A percentile compares a stretch with the other conserved stretches of the same genome.
These are phyloP conservation scores for Bombyx mori DNA, from an alignment of 1,140 invertebrate species.

Conservation along the genomic window DNA sequence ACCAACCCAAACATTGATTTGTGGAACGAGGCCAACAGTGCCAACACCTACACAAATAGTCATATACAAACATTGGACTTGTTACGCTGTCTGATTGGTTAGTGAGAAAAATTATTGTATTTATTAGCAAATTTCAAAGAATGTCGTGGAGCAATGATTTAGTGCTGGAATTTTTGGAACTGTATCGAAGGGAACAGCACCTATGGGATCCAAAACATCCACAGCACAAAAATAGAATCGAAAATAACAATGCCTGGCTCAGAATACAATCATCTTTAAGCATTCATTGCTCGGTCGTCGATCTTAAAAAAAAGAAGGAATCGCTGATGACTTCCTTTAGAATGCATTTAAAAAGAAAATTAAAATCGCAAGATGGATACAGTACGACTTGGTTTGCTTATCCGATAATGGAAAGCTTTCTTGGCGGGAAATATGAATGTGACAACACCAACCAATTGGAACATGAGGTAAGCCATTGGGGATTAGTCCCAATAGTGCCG, in stretches of 20 bases:
- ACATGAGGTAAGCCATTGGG: slow-evolving; percentile 26
- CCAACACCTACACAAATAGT: slow-evolving; percentile 30
- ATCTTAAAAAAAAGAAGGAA: slow-evolving; percentile 57
- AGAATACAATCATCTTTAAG: slow-evolving; percentile 42
- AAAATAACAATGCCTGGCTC: slow-evolving; percentile 26
- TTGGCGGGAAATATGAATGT: slow-evolving; percentile 52
- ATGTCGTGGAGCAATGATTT: slow-evolving; percentile 28
- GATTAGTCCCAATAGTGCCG: no score
- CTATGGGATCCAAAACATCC: slow-evolving; percentile 30
- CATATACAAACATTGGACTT: slow-evolving; percentile 49
- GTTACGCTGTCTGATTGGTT: slow-evolving; percentile 33
- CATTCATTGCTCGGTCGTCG: slow-evolving; percentile 38
- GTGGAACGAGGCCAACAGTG: slow-evolving; percentile 42
- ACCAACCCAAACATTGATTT: slow-evolving; percentile 37
- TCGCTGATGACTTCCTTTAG: slow-evolving; percentile 54
- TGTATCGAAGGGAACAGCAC: slow-evolving; percentile 24
- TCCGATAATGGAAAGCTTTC: slow-evolving; percentile 51
- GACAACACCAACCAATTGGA: slow-evolving; percentile 42
- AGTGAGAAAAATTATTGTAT: slow-evolving; percentile 3
- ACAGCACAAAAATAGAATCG: slow-evolving; percentile 27
- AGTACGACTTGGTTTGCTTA: slow-evolving; percentile 48
- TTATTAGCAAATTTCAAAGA: background rate
- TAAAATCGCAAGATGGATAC: slow-evolving; percentile 33
- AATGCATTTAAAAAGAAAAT: slow-evolving; percentile 44
- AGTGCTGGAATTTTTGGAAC: slow-evolving; percentile 26